Conservation (phyloP, 2,888 invertebrate species). For the Neoascia interrupta region DNA sequence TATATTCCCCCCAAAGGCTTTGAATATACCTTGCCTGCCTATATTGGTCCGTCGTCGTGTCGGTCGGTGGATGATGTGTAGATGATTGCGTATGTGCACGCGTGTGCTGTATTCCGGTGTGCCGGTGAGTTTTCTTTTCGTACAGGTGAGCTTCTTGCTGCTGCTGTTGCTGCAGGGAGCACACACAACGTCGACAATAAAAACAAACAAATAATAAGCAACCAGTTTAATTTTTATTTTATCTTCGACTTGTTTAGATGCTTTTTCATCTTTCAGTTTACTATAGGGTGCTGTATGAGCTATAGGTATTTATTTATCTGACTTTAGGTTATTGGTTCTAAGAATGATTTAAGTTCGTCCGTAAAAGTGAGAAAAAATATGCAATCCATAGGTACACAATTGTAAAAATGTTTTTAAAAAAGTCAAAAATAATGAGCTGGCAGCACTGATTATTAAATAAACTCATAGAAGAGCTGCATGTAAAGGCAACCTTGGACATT, state of each 20-base stretch:
- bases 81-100: constrained; percentile 55
- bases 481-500: too few species aligned
- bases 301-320: too few species aligned
- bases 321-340: too few species aligned
- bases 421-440: too few species aligned
- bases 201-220: constrained; percentile 60
- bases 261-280: constrained; percentile 27
- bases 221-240: constrained; percentile 65
- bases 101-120: constrained; percentile 56
- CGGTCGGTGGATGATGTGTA: constrained; percentile 11
- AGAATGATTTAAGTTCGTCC: too few species aligned
- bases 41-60: not conserved
- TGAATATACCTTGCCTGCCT: not conserved
- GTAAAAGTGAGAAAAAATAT: too few species aligned
- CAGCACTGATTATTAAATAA: too few species aligned
- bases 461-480: too few species aligned
- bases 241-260: constrained; percentile 58
- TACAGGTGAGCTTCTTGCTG: constrained; percentile 66
- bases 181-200: constrained; percentile 42
- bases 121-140: constrained; percentile 65
- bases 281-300: constrained; percentile 44
- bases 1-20: constrained; percentile 1
- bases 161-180: too few species aligned
- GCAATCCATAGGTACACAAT: too few species aligned
- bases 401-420: too few species aligned